phyloP scores from a whole-genome alignment of 2,113 vertebrate genomes.

The Oxyruncus cristatus region DNA sequence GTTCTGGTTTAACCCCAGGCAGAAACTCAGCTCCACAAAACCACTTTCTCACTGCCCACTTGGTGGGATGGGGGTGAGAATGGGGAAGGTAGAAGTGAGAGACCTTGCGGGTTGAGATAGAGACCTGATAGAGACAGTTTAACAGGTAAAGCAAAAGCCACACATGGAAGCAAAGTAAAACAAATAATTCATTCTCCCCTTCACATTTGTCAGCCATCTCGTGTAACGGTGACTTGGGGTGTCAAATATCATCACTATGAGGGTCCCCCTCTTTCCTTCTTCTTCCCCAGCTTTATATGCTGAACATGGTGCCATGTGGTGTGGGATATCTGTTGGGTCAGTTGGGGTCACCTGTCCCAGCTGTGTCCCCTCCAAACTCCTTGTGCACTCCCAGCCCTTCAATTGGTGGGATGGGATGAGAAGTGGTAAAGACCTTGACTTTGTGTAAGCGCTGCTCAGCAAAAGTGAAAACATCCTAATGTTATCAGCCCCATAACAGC shows the following conservation, averaged over 20 bases:
- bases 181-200: neutral
- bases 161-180: accelerated
- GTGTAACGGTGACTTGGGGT: neutral
- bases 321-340: neutral
- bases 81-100: neutral
- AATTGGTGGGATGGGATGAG: neutral
- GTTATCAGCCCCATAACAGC: neutral
- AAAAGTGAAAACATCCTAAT: neutral
- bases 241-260: accelerated
- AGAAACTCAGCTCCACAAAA: neutral
- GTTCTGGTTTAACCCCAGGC: neutral
- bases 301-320: neutral
- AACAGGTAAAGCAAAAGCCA: neutral
- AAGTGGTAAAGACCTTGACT: neutral
- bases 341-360: neutral
- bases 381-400: neutral
- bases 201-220: neutral
- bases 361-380: neutral
- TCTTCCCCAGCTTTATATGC: neutral
- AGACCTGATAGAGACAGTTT: neutral
- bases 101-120: neutral
- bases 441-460: neutral
- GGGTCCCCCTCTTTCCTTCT: neutral
- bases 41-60: neutral
- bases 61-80: neutral